Base-by-base conservation (phyloP, 2,113 vertebrate species). In the mouse (Mus musculus) region DNA sequence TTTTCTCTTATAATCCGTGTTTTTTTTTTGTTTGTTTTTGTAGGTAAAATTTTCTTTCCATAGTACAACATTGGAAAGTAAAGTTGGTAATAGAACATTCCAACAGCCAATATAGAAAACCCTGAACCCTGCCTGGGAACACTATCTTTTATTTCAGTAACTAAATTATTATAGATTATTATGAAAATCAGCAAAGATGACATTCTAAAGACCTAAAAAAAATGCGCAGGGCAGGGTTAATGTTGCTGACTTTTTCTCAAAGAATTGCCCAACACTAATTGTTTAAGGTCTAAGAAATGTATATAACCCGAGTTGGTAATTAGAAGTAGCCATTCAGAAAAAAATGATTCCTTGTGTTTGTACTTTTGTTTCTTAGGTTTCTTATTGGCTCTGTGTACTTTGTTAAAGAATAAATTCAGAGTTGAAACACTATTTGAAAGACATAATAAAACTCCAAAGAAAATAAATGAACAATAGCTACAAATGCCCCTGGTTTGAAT, bases 51-150 rank as follows among this genome's bases (percentile, higher is more conserved):
- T 89, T 96, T 42, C 52, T 96, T 92, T 11, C 14, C 39, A 54
- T 52, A 54, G 36, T 39, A 54, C 7, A 61, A 61, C 12, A 71
- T 4, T 67, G 76, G 88, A 95, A 91, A n/a, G 17, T 95, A 93
- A 80, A 82, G 52, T 88, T 95, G 65, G 20, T 82, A 77, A 95
- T 19, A 52, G 84, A 54, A 96, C 63, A 73, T 72, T 20, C 16
- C 87, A 95, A 88, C 78, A 82, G 39, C 82, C 88, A 92, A 76
- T 73, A 20, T 92, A 52, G 54, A 82, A 93, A 96, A 95, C 91
- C 39, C 75, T 84, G 67, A 80, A 71, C 36, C 85, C 24, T 52
- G 76, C 91, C 89, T 49, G 26, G 94, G n/a, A 89, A 75, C 54
- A 84, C 26, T 67, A 20, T 65, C 87, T 93, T 63, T 36, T 87